Conservation (phyloP, 2,113 vertebrate species). For the Plotosus lineatus region DNA sequence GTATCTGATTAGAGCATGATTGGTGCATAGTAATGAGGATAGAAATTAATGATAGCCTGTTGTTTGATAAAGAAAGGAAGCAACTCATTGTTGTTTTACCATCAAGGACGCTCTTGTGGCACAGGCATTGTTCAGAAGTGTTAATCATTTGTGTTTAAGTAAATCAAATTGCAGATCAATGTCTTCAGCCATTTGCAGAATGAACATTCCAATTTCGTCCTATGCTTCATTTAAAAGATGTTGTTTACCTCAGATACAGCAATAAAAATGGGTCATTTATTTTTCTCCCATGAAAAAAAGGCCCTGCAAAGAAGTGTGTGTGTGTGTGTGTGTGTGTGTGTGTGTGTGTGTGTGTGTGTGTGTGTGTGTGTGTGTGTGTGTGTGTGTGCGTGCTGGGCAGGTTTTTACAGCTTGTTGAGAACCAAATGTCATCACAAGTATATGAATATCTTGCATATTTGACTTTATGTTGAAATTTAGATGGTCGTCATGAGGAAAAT, state of each 20-base stretch:
- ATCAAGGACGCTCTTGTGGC: constrained; percentile 52
- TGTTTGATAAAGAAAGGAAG: constrained; percentile 48
- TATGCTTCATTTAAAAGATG: constrained; percentile 40
- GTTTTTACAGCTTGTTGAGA: neutral
- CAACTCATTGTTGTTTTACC: constrained; percentile 51
- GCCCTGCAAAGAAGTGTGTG: neutral
- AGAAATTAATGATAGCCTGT: constrained; percentile 56
- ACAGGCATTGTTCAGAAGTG: constrained; percentile 50
- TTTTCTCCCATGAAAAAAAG: constrained; percentile 44
- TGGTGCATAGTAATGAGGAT: constrained; percentile 52
- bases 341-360: neutral
- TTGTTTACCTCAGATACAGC: constrained; percentile 50
- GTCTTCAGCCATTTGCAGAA: neutral
- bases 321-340: neutral
- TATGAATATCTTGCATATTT: no score
- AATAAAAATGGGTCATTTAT: constrained; percentile 61
- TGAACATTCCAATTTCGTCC: constrained; percentile 34
- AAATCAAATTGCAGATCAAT: constrained; percentile 47
- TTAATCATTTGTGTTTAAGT: constrained; percentile 58
- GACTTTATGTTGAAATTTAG: neutral
- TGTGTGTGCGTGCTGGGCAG: neutral
- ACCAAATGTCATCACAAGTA: neutral
- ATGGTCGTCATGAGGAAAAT: neutral
- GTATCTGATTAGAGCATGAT: constrained; percentile 54
- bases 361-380: constrained; percentile 3